Evolutionary conservation across 2,888 invertebrate genomes (phyloP).

Genomic region (Agapostemon virescens): DNA sequence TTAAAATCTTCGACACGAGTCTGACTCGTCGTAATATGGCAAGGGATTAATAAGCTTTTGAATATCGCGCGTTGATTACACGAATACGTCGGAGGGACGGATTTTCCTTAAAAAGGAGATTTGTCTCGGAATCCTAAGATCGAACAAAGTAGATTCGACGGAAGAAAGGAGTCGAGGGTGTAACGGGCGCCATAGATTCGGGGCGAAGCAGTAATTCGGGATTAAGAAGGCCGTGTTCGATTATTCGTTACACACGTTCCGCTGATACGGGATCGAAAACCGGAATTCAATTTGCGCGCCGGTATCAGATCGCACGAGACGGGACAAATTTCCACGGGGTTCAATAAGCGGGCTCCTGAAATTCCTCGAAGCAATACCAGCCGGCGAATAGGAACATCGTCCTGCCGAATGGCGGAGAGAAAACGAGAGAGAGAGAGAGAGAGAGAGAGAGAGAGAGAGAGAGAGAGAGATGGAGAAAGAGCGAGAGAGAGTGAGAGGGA

Average conservation of each 20-base stretch:
- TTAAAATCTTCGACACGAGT: too few species aligned
- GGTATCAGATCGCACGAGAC: constrained; percentile 40
- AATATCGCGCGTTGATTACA: background rate
- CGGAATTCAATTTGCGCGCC: constrained; percentile 51
- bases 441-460: background rate
- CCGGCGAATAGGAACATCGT: constrained; percentile 20
- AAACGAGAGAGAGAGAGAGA: too few species aligned
- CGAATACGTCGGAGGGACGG: background rate
- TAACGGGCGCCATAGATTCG: constrained; percentile 2
- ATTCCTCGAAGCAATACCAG: constrained; percentile 29
- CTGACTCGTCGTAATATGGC: too few species aligned
- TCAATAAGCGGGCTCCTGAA: constrained; percentile 38
- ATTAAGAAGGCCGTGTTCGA: constrained; percentile 17
- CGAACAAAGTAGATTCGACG: background rate
- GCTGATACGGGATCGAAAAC: constrained; percentile 43
- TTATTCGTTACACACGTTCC: constrained; percentile 40
- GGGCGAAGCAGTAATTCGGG: constrained; percentile 8
- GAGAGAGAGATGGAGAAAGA: background rate
- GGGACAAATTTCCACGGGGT: constrained; percentile 45
- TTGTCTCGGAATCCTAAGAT: background rate
- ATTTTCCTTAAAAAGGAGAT: background rate
- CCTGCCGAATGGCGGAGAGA: background rate
- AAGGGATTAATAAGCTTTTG: too few species aligned
- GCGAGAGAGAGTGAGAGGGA: background rate
- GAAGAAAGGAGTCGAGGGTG: background rate